Percentiles rank a stretch among this genome's conserved stretches.
phyloP scores from a whole-genome alignment of 2,888 invertebrate genomes.

The Erynnis tages region DNA sequence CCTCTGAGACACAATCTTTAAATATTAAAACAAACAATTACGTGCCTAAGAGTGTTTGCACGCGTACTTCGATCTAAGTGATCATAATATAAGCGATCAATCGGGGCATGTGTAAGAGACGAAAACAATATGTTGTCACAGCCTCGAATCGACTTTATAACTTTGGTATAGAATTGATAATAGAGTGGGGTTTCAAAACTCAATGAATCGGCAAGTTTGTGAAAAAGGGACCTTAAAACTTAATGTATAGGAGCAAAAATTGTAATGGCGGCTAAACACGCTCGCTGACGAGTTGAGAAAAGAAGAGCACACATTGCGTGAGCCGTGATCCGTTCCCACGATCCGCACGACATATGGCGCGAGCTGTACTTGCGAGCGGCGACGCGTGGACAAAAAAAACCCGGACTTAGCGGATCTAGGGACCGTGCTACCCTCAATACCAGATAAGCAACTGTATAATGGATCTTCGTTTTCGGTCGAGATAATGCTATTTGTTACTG shows the following conservation, averaged over 20 bases:
- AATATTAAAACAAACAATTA: slow-evolving; percentile 47
- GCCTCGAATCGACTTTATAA: background rate
- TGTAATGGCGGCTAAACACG: slow-evolving; percentile 27
- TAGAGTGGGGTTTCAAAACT: background rate
- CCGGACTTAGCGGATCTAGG: slow-evolving; percentile 74
- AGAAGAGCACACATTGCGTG: slow-evolving; percentile 70
- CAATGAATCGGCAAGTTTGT: background rate
- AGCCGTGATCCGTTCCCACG: slow-evolving; percentile 74
- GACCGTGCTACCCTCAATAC: slow-evolving; percentile 39
- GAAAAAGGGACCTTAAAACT: slow-evolving; percentile 42
- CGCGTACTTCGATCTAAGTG: slow-evolving; percentile 57
- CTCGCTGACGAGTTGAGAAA: slow-evolving; percentile 61
- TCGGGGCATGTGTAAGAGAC: slow-evolving; percentile 56
- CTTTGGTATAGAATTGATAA: background rate
- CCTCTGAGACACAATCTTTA: background rate
- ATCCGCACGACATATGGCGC: slow-evolving; percentile 78
- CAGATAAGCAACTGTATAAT: slow-evolving; percentile 25
- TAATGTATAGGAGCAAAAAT: slow-evolving; percentile 27
- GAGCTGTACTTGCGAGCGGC: slow-evolving; percentile 70
- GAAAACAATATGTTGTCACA: slow-evolving; percentile 11
- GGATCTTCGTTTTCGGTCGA: slow-evolving; percentile 15
- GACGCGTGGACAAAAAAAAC: slow-evolving; percentile 76
- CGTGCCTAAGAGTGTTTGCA: slow-evolving; percentile 51
- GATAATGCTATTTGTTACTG: slow-evolving; percentile 20
- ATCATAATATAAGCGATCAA: slow-evolving; percentile 65